These are phyloP conservation scores for Drosophila ustulata DNA, from an alignment of 2,888 invertebrate genomes.

Conservation along the genomic window DNA sequence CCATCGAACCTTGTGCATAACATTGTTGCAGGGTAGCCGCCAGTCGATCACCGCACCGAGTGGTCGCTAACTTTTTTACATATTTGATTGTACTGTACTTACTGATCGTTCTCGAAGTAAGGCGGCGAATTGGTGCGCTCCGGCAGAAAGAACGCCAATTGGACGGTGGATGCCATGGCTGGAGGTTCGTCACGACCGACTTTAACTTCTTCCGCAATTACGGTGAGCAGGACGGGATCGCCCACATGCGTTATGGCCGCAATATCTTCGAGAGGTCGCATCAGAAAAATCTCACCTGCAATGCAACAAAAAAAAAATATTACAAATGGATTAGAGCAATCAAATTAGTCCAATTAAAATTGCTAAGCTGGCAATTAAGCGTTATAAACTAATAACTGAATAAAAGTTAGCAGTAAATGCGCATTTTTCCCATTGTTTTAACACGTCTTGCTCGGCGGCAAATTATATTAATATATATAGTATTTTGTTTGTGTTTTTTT, in stretches of 20 bases:
- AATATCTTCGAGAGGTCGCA: conserved; percentile 91
- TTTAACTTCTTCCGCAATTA: conserved; percentile 94
- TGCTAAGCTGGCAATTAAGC: not conserved
- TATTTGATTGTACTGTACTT: conserved; percentile 82
- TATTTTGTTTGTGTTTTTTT: not conserved
- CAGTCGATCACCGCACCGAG: not conserved
- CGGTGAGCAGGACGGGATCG: conserved; percentile 92
- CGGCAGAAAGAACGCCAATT: conserved; percentile 93
- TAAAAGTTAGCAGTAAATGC: conserved; percentile 3
- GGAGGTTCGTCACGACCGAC: conserved; percentile 90
- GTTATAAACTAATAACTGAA: not conserved
- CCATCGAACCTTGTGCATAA: not conserved
- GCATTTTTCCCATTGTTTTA: conserved; percentile 10
- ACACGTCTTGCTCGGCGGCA: not conserved
- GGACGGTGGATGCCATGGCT: conserved; percentile 92
- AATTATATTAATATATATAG: conserved; percentile 18
- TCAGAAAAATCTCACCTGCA: conserved; percentile 89
- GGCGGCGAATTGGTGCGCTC: conserved; percentile 91
- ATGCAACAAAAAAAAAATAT: conserved; percentile 30
- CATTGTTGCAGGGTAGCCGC: conserved; percentile 15
- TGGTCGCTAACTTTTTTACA: conserved; percentile 22
- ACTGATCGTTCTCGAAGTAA: conserved; percentile 92
- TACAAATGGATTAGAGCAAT: not conserved
- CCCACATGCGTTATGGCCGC: conserved; percentile 93
- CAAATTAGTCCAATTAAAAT: conserved; percentile 2